Conservation (phyloP, 2,113 vertebrate species). For the Artemisiospiza belli region DNA sequence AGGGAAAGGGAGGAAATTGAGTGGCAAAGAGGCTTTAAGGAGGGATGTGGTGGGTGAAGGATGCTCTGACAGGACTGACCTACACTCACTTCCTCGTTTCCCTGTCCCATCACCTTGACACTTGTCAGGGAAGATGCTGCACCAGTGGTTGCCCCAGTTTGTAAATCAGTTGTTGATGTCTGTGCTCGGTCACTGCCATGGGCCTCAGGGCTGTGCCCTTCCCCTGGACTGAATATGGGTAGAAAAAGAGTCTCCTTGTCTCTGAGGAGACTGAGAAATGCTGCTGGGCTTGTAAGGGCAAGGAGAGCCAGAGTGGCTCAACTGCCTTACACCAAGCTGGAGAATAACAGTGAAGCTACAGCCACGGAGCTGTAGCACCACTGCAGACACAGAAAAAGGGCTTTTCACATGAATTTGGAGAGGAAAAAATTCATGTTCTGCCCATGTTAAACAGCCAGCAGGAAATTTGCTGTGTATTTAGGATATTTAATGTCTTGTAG, state of each 20-base stretch:
- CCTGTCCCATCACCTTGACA: not conserved
- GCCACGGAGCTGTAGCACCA: fast-evolving
- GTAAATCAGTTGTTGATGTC: not conserved
- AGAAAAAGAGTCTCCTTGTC: not conserved
- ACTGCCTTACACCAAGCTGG: not conserved
- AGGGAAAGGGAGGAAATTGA: not conserved
- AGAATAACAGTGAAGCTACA: not conserved
- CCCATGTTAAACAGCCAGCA: fast-evolving
- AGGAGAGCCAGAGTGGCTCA: fast-evolving
- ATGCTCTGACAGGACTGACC: not conserved
- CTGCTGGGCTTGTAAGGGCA: not conserved
- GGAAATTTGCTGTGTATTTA: not conserved
- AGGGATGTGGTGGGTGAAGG: fast-evolving
- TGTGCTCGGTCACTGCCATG: fast-evolving
- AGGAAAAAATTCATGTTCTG: not conserved
- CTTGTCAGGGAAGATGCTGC: not conserved
- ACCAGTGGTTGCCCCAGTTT: not conserved
- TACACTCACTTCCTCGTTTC: fast-evolving
- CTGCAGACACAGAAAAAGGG: not conserved
- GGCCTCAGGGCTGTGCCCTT: not conserved
- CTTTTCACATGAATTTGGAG: not conserved
- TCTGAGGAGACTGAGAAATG: not conserved
- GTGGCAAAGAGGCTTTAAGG: not conserved
- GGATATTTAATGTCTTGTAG: not conserved
- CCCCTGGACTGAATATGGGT: not conserved